These are phyloP conservation scores for Drymodes brunneopygia DNA, from an alignment of 2,113 vertebrate genomes.

Conservation along the genomic window DNA sequence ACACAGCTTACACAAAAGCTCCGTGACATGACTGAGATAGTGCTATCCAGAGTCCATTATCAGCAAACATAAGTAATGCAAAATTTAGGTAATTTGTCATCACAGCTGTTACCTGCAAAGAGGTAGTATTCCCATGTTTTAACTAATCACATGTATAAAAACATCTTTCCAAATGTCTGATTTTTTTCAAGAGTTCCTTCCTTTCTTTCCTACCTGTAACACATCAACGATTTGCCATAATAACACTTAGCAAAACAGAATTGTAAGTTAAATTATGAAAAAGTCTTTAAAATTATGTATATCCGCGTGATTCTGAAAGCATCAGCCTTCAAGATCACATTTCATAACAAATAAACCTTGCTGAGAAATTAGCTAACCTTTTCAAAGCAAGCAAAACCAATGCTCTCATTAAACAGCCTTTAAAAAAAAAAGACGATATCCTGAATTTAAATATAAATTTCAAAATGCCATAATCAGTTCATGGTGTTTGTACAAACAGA, in stretches of 20 bases:
- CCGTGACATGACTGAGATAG: accelerated
- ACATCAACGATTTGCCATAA: neutral
- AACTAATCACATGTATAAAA: neutral
- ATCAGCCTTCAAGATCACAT: neutral
- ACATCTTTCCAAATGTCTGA: neutral
- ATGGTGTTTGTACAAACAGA: neutral
- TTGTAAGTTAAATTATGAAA: neutral
- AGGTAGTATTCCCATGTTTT: neutral
- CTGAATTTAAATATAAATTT: neutral
- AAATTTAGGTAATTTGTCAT: neutral
- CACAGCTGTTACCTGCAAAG: neutral
- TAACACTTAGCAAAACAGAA: neutral
- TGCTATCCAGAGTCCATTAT: neutral
- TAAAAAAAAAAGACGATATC: neutral
- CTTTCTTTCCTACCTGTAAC: neutral
- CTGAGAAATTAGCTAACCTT: neutral
- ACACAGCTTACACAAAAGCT: neutral
- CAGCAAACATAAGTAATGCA: neutral
- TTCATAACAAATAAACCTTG: neutral
- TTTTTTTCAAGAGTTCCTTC: neutral
- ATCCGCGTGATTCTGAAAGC: neutral
- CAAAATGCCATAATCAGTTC: neutral
- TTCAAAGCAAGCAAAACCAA: neutral
- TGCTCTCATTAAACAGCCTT: neutral
- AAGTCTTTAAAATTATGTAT: neutral